Conservation (phyloP, 2,797 vertebrate species). For the Amblyraja radiata region DNA sequence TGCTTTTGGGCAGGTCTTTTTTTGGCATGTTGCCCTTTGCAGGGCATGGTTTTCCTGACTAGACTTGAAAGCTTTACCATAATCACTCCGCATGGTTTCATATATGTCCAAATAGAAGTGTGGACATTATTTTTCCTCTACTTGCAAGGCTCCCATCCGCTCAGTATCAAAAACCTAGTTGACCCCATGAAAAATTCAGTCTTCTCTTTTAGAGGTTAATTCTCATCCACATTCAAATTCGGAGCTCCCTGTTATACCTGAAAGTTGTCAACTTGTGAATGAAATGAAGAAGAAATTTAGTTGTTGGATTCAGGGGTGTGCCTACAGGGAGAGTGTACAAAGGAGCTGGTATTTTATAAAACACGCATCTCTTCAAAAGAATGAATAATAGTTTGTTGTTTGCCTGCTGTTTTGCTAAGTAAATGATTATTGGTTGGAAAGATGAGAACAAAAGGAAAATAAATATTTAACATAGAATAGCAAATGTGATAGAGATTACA, state of each 20-base stretch:
- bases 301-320: neutral
- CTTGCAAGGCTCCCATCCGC: neutral
- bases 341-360: neutral
- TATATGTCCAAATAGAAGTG: too few relatives aligned
- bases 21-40: too few relatives aligned
- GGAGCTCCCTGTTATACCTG: neutral
- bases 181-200: neutral
- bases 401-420: neutral
- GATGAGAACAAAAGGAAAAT: neutral
- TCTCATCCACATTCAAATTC: neutral
- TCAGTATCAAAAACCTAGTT: neutral
- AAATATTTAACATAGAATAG: neutral
- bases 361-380: neutral
- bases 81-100: neutral
- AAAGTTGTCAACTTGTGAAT: neutral
- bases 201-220: neutral
- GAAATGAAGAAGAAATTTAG: neutral
- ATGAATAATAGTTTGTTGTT: neutral
- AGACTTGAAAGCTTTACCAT: neutral
- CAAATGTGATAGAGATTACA: neutral
- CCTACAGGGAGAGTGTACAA: neutral
- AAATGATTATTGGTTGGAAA: neutral
- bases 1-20: neutral
- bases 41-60: neutral
- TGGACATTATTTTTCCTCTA: neutral